Evolutionary conservation across 2,888 invertebrate species (phyloP), one percentile per base, ranked within the genome.

Genomic region (Troglohyphantes excavatus): DNA sequence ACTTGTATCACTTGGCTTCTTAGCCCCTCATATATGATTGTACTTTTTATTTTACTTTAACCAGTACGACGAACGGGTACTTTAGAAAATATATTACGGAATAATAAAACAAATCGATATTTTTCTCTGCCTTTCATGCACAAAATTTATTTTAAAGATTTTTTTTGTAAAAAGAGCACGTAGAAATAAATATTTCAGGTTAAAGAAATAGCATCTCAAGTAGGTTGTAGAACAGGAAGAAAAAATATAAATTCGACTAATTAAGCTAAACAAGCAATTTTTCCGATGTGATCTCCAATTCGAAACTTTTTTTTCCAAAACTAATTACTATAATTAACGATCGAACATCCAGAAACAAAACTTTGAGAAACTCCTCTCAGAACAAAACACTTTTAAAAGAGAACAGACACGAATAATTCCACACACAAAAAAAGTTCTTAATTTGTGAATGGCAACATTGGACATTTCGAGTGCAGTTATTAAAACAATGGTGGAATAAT

Each of bases 281-380:
- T 39, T 63, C 61, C 39, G n/a, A 78, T 63, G 76, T 17, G 46
- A 78, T 61, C 59, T 61, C 39, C 17, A 23, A 17, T 26, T 39
- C 33, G n/a, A n/a, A 78, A 78, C 19, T 29, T 83, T 76, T 85
- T 83, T 76, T 85, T 75, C n/a, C 26, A 26, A 19, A 33, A 19
- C 43, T 85, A 76, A 85, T 85, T 76, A 85, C 68, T 68, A 61
- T 85, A 85, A 85, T 85, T 85, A 85, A 85, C 53, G 75, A 27
- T 75, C 46, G 21, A 68, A 53, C 26, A 33, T 76, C 59, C 29
- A 19, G 33, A 68, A 33, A 68, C 85, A 61, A 85, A 85, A 78
- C 85, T 76, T 76, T 59, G 53, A 21, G 17, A 68, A 75, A 29
- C 26, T 39, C 26, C 67, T 85, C 61, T 43, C 65, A 61, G 63